Percentiles rank a stretch among this genome's conserved stretches.
These are phyloP conservation scores for Propithecus coquereli DNA, from an alignment of 2,113 vertebrate genomes.

Conservation along the genomic window DNA sequence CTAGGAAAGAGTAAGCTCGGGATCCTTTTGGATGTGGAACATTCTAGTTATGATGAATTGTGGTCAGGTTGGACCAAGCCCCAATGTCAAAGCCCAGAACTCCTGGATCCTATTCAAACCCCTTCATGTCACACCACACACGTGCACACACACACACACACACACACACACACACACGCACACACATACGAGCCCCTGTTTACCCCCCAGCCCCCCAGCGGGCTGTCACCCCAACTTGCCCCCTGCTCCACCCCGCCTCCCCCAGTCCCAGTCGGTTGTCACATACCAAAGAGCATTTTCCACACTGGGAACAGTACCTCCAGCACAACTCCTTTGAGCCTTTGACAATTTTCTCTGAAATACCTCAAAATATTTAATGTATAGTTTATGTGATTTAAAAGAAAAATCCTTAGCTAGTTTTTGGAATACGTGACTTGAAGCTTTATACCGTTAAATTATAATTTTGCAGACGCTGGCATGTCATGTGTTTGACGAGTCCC, in stretches of 20 bases:
- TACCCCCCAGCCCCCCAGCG: no score
- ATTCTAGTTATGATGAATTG: neutral
- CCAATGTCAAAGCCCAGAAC: neutral
- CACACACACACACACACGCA: fast-evolving
- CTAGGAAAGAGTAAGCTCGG: neutral
- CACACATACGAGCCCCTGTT: neutral
- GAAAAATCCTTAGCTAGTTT: constrained; percentile 96
- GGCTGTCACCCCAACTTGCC: no score
- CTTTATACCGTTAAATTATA: constrained; percentile 99
- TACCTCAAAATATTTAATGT: constrained; percentile 99
- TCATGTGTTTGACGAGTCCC: constrained; percentile 87
- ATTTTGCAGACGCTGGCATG: constrained; percentile 93
- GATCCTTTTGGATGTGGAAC: neutral
- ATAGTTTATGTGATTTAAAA: constrained; percentile 98
- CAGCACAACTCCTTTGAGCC: constrained; percentile 94
- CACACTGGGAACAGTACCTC: constrained; percentile 81
- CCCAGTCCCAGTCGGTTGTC: constrained; percentile 48
- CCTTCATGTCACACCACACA: neutral
- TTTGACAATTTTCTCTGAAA: constrained; percentile 99
- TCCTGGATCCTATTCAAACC: neutral
- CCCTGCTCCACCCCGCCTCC: neutral
- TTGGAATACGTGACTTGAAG: constrained; percentile 99
- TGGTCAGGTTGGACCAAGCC: neutral
- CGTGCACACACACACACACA: no score
- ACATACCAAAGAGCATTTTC: constrained; percentile 82